Percentiles rank a stretch among this genome's conserved stretches.
Evolutionary conservation across 2,113 vertebrate genomes (phyloP).

Genomic region (Platysteira castanea): DNA sequence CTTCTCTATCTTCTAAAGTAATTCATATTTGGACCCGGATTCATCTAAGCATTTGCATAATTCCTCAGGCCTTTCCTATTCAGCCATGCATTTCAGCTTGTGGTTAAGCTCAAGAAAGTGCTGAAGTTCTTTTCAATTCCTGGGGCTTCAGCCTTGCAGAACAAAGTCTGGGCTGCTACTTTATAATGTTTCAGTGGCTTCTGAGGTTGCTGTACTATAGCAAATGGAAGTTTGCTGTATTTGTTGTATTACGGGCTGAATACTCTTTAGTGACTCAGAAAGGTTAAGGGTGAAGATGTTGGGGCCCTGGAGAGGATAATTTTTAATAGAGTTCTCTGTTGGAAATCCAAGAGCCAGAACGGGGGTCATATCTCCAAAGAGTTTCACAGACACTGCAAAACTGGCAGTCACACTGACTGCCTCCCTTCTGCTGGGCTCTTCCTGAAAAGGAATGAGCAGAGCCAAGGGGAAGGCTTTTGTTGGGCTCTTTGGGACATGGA

Average conservation of each 20-base stretch:
- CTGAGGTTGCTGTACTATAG: neutral
- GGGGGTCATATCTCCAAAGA: neutral
- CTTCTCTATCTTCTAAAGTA: conserved; percentile 40
- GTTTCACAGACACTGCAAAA: neutral
- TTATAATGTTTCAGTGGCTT: conserved; percentile 1
- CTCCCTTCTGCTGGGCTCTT: neutral
- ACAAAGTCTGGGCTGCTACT: neutral
- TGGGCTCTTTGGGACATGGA: neutral
- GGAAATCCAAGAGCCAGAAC: neutral
- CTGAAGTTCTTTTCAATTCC: conserved; percentile 12
- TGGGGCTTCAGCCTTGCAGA: neutral
- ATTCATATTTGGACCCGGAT: conserved; percentile 8
- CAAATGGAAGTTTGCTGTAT: neutral
- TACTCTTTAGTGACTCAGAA: neutral
- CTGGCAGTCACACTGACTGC: conserved; percentile 15
- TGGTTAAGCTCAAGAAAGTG: conserved; percentile 18
- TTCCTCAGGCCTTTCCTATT: conserved; percentile 46
- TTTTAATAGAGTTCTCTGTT: conserved; percentile 12
- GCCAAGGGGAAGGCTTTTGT: conserved; percentile 3
- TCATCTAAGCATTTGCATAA: conserved; percentile 52
- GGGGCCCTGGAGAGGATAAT: neutral
- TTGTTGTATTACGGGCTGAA: neutral
- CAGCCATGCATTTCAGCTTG: conserved; percentile 14
- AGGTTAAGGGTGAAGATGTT: conserved; percentile 3
- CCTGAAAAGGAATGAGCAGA: neutral